These are phyloP conservation scores for Rallus limicola DNA, from an alignment of 2,113 vertebrate species.

Conservation along the genomic window DNA sequence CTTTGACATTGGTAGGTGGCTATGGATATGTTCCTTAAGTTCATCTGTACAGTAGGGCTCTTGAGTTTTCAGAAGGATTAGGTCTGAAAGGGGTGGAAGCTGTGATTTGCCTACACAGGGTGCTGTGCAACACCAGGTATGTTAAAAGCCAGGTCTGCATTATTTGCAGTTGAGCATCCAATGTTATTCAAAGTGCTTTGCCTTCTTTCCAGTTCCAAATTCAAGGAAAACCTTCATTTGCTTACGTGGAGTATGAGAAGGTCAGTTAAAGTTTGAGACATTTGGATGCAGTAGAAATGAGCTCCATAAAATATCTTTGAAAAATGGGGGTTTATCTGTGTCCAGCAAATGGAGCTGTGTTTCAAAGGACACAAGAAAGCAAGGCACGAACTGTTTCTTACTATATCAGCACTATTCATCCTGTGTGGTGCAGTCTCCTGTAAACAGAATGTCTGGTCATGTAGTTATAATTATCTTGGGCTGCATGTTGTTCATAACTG, in stretches of 20 bases:
- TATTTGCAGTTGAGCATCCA: background rate
- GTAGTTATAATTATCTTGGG: background rate
- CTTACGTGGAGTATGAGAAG: background rate
- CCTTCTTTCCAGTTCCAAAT: background rate
- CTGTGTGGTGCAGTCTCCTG: rapidly evolving
- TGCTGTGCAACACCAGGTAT: background rate
- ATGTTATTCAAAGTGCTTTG: background rate
- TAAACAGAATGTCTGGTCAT: background rate
- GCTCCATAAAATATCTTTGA: background rate
- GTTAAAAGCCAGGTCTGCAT: background rate
- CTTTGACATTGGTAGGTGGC: background rate
- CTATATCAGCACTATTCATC: background rate
- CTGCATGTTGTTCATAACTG: background rate
- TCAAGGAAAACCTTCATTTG: background rate
- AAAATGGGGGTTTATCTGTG: background rate
- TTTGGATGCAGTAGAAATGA: background rate
- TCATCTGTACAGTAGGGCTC: background rate
- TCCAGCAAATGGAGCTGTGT: background rate
- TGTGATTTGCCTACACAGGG: background rate
- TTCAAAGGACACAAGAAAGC: background rate
- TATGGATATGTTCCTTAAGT: background rate
- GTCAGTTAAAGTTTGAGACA: background rate
- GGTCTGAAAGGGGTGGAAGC: background rate
- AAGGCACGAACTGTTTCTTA: background rate
- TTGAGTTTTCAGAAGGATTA: background rate